Base-by-base conservation (phyloP, 2,797 vertebrate genomes). In the Trematocara caparti region DNA sequence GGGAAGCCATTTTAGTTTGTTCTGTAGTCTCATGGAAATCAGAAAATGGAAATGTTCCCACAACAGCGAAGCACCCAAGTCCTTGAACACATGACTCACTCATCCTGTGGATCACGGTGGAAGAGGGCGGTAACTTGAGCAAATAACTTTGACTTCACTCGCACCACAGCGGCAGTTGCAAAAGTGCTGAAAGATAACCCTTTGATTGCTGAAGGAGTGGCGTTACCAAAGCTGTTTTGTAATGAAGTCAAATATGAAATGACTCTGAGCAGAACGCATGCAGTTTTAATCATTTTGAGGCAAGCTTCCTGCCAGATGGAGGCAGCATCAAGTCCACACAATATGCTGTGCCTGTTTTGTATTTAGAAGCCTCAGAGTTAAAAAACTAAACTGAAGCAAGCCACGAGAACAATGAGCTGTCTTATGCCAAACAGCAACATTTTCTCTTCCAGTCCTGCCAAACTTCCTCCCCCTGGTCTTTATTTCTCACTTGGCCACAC, bases 41-140 rank as follows among this genome's bases (percentile, higher is more conserved):
- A 94, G 92, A 94, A 94, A 94, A 95, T 95, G 95, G 94, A 95
- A 95, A 95, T 94, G 87, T 94, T 94, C 93, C 91, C 94, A 93
- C 91, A 94, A 92, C 92, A 93, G 88, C 51, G 15, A 78, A 89
- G 86, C 79, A 48, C 73, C 82, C 80, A 76, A 92, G 91, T 92
- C 94, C 94, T 94, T 92, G 92, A 94, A 87, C 86, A 82, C 88
- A 94, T 95, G 94, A 96, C 93, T 95, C 94, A 94, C 94, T 85
- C 94, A 94, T 94, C 94, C 95, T 95, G 94, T 88, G 88, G 87
- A 92, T 93, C 93, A 66, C 57, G 79, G 84, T 92, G 85, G 86
- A 93, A 86, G 86, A 93, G 91, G 83, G 86, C 85, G 92, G 92
- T 93, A 92, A 94, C 90, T 92, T 87, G 88, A 94, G 90, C 86